Base-by-base conservation (phyloP, 2,888 invertebrate genomes). In the Andrena trimmerana region DNA sequence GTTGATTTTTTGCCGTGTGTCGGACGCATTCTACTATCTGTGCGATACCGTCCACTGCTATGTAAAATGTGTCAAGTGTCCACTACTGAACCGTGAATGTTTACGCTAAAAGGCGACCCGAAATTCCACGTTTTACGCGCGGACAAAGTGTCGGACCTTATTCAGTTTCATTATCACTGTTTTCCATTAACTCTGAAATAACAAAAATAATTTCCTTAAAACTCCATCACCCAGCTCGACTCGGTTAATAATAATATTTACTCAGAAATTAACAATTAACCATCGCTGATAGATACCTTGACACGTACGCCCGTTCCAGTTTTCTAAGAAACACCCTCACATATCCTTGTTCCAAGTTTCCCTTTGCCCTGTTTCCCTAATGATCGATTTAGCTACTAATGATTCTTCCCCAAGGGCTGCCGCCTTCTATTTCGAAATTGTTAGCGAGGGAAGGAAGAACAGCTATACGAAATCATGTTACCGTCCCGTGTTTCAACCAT, bases 311-410 rank as follows among this genome's bases (percentile, higher is more conserved):
- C 20, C 20, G 20, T 10, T 20, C 24, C 8, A 24, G 20, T 10
- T 10, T 54, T 3, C 24, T 8, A 24, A 20, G 10, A 27, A 20
- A 57, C 24, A 4, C 27, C 24, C 27, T 57, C 20, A 27, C 27
- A 20, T 5, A 29, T 50, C 31, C 16, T 29, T n/a, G 31, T 3
- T 2, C 29, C 4, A n/a, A 7, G 16, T 24, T 20, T 20, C 5
- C 24, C 1, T 36, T 24, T 0, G n/a, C 27, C 4, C 20, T 6
- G 8, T 10, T 36, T 2, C 27, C 0, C 29, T 16, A 42, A 59
- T 66, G 16, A 31, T 67, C 67, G 59, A 67, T 31, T 60, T 62
- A 75, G 62, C 62, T 67, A 52, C 10, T 6, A 29, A 31, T 20
- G 13, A 4, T 63, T 16, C 4, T 29, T 48, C 20, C 24, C 31